phyloP scores from a whole-genome alignment of 1,140 invertebrate genomes.

The Aphelinus certus region DNA sequence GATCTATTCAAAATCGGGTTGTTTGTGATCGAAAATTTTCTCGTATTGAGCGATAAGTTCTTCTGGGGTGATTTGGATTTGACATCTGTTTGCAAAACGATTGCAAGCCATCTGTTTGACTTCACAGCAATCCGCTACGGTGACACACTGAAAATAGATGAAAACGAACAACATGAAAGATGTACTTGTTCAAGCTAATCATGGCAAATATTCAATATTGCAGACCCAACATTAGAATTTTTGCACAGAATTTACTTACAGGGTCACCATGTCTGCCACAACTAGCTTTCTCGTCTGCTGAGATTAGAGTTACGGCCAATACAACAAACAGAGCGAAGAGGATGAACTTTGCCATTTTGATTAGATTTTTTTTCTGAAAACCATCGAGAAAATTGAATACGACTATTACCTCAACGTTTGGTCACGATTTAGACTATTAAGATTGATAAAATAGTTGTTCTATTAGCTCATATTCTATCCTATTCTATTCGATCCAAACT shows the following conservation, averaged over 20 bases:
- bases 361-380: neutral
- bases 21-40: slow-evolving; percentile 53
- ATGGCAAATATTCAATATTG: no score
- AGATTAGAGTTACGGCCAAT: slow-evolving; percentile 43
- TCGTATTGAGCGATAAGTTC: slow-evolving; percentile 54
- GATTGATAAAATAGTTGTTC: no score
- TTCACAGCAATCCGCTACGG: slow-evolving; percentile 46
- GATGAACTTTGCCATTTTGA: slow-evolving; percentile 50
- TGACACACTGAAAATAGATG: slow-evolving; percentile 48
- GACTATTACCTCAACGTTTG: no score
- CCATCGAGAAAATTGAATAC: no score
- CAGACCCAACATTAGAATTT: no score
- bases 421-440: no score
- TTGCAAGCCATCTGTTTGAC: slow-evolving; percentile 47
- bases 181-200: no score
- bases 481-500: no score
- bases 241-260: slow-evolving; percentile 45
- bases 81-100: slow-evolving; percentile 54
- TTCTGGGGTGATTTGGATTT: slow-evolving; percentile 55
- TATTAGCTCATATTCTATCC: no score
- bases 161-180: no score
- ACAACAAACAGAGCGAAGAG: slow-evolving; percentile 44
- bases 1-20: slow-evolving; percentile 28
- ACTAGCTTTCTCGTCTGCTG: slow-evolving; percentile 35
- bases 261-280: slow-evolving; percentile 52